Percentiles rank a stretch among this genome's conserved stretches.
Evolutionary conservation across 2,797 vertebrate species (phyloP).

Genomic region (Manis crassicaudata): DNA sequence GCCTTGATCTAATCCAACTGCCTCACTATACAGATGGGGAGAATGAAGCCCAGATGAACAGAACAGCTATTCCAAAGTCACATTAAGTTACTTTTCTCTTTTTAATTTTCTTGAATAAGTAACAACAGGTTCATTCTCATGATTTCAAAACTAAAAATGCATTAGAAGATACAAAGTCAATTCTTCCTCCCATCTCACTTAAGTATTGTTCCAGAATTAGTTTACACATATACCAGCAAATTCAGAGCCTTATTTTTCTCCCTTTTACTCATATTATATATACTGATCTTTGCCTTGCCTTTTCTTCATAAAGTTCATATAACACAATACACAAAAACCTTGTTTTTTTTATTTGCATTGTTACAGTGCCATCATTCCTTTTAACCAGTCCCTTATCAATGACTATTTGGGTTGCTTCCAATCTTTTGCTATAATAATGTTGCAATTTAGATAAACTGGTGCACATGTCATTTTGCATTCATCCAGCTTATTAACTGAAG

Average conservation of each 20-base stretch:
- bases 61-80: neutral
- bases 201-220: neutral
- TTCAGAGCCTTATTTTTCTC: slow-evolving; percentile 11
- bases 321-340: neutral
- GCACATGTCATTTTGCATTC: neutral
- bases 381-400: neutral
- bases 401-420: neutral
- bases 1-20: neutral
- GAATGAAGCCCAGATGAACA: neutral
- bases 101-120: neutral
- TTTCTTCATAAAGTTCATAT: neutral
- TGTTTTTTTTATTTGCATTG: neutral
- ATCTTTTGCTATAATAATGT: neutral
- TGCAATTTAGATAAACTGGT: neutral
- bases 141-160: slow-evolving; percentile 39
- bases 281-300: neutral
- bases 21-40: neutral
- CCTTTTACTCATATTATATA: neutral
- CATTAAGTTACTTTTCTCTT: neutral
- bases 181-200: neutral
- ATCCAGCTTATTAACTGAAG: neutral
- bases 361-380: neutral
- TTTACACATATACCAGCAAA: neutral
- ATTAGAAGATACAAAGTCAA: neutral
- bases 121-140: neutral